Evolutionary conservation across 2,797 vertebrate species (phyloP).

Genomic region (Danio albolineatus): DNA sequence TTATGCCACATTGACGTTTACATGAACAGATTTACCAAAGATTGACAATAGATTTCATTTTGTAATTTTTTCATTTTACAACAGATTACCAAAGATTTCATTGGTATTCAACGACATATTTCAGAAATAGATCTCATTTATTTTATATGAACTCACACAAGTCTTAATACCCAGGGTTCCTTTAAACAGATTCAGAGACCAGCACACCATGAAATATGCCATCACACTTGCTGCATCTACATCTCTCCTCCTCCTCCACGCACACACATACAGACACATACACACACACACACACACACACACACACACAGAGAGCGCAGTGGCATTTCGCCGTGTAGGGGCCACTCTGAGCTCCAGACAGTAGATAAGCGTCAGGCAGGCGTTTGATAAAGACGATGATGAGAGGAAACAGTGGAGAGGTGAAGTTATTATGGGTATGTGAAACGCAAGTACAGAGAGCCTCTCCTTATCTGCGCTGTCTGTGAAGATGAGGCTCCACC

Average conservation of each 20-base stretch:
- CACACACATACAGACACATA: no score
- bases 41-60: no score
- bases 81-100: no score
- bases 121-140: no score
- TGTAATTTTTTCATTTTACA: no score
- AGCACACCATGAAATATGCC: constrained; percentile 16
- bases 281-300: no score
- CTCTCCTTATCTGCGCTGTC: constrained; percentile 52
- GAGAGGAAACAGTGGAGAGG: constrained; percentile 61
- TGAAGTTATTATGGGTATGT: constrained; percentile 62
- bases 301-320: constrained; percentile 31
- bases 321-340: constrained; percentile 57
- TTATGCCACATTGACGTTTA: no score
- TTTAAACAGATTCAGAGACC: neutral
- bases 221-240: constrained; percentile 25
- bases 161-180: no score
- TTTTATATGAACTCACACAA: no score
- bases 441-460: constrained; percentile 55
- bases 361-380: constrained; percentile 61
- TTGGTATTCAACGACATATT: no score
- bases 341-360: constrained; percentile 57
- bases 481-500: constrained; percentile 53
- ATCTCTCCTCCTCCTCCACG: constrained; percentile 6
- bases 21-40: no score
- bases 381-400: constrained; percentile 63